Conservation (phyloP, 2,797 vertebrate genomes). For the Falco naumanni region DNA sequence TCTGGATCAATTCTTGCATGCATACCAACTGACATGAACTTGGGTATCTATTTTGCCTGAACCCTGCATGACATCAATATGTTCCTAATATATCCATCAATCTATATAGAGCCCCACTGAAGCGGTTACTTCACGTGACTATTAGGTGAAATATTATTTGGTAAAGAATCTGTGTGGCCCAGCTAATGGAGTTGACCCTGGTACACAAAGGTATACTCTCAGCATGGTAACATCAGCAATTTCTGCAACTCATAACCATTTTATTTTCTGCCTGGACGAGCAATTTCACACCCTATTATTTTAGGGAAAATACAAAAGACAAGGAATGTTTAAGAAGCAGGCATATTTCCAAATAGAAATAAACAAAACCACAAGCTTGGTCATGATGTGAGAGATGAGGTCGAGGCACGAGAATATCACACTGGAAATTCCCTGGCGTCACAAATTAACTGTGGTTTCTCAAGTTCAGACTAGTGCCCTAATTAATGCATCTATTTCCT, state of each 20-base stretch:
- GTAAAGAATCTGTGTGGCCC: background rate
- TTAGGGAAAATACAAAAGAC: background rate
- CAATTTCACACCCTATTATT: background rate
- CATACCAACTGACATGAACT: background rate
- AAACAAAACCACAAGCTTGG: background rate
- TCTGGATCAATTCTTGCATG: background rate
- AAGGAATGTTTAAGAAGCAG: background rate
- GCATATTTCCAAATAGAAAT: background rate
- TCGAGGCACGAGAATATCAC: background rate
- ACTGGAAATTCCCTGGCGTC: conserved; percentile 27
- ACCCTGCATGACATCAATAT: background rate
- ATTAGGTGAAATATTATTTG: background rate
- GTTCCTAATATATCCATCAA: background rate
- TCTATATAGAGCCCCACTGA: background rate
- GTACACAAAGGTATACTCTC: background rate
- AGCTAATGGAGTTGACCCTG: background rate
- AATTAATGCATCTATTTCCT: conserved; percentile 29
- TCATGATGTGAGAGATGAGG: background rate
- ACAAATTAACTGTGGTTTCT: background rate
- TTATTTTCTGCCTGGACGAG: background rate
- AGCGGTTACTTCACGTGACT: background rate
- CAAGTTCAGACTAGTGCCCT: conserved; percentile 11
- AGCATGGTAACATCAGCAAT: background rate
- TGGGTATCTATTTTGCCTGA: background rate
- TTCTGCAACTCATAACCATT: background rate